Conservation (phyloP, 2,113 vertebrate genomes). For the Amazona guildingii region DNA sequence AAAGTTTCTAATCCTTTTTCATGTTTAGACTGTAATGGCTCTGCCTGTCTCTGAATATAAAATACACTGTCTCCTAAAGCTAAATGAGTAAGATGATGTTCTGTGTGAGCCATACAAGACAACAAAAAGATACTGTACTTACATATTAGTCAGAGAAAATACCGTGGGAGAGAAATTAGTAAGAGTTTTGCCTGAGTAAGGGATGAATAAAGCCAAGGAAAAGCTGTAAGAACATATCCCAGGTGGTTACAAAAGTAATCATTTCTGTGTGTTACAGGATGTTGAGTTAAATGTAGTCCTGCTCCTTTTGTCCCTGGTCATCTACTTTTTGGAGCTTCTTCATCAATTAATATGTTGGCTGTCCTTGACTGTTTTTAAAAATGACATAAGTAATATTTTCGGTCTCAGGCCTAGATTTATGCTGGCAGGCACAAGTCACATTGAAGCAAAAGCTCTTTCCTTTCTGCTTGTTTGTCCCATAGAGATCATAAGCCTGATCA, state of each 20-base stretch:
- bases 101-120: background rate
- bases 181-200: slow-evolving; percentile 15
- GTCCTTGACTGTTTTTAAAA: background rate
- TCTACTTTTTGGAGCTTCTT: background rate
- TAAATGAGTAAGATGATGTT: slow-evolving; percentile 11
- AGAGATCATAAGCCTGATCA: background rate
- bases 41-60: background rate
- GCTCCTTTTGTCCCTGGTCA: background rate
- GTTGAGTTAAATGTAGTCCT: background rate
- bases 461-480: background rate
- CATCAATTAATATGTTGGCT: background rate
- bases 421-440: background rate
- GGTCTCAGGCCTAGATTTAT: background rate
- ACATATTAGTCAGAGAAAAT: slow-evolving; percentile 13
- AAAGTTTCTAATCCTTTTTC: slow-evolving; percentile 5
- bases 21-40: background rate
- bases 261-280: background rate
- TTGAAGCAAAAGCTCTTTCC: background rate
- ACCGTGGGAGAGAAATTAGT: background rate
- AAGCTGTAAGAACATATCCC: background rate
- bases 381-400: background rate
- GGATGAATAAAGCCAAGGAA: background rate
- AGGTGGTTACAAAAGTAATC: background rate
- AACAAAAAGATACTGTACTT: background rate
- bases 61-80: slow-evolving; percentile 3